Base-by-base conservation (phyloP, 2,113 vertebrate species). In the Phoenicopterus ruber region DNA sequence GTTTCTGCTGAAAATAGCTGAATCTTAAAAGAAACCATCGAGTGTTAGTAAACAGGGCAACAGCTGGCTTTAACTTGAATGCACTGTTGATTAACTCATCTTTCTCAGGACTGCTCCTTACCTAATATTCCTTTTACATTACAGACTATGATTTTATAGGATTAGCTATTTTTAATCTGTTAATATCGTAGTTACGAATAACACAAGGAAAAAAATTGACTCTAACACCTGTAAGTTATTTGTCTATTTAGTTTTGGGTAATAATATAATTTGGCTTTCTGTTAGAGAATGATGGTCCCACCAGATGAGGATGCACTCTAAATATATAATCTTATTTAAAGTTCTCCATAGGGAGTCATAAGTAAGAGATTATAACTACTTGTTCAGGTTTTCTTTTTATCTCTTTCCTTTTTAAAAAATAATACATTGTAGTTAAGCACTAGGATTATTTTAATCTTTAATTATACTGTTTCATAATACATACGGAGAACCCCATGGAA, bases 361-460 rank as follows among this genome's bases (percentile, higher is more conserved):
- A 92, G 52, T 49, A 89, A 95, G 55, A 83, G 49, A 94, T 89
- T 82, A 76, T 50, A 88, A 79, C 24, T 63, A 47, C 32, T 72
- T 90, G 29, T 71, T 94, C 61, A 76, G 65, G 32, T 85, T 86
- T 49, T 81, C n/a, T 84, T 93, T 62, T 78, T 55, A 92, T 85
- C 47, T 36, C 8, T 93, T 93, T 42, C 9, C 3, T 58, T 86
- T 90, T 55, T 3, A 0, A 82, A 87, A 94, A 86, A 62, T 11
- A 63, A 61, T 6, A 76, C 19, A 29, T 31, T 47, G 10, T 21
- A 79, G 40, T 85, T 90, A 93, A 96, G 52, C 18, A 79, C 32
- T 61, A 46, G 74, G 74, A 85, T 96, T 93, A 94, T 71, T 80
- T 88, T 82, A 87, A 90, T 79, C 78, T 95, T 93, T 82, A 95